These are phyloP conservation scores for Spinibarbus caldwelli DNA, from an alignment of 2,797 vertebrate genomes.

Conservation along the genomic window DNA sequence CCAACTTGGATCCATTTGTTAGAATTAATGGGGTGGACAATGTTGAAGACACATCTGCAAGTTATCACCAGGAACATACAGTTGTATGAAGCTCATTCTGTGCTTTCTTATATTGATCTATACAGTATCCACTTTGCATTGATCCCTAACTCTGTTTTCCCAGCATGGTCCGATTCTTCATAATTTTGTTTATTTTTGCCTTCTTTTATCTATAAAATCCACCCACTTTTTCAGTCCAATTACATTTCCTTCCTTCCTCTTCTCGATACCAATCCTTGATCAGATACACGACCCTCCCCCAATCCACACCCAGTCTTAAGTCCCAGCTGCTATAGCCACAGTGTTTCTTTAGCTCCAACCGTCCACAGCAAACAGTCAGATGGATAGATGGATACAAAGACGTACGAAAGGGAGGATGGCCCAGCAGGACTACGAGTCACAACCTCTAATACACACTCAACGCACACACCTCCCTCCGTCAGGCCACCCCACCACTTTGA, in stretches of 20 bases:
- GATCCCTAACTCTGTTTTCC: not conserved
- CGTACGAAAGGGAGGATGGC: not conserved
- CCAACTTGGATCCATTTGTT: not conserved
- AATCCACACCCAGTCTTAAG: not conserved
- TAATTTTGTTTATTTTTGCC: not conserved
- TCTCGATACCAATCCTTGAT: slow-evolving; percentile 17
- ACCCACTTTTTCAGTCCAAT: not conserved
- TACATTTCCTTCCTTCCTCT: slow-evolving; percentile 27
- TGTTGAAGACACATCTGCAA: not conserved
- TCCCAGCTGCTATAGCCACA: slow-evolving; percentile 33
- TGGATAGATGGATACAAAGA: slow-evolving; percentile 2
- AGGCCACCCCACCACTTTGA: slow-evolving; percentile 7
- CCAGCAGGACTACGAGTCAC: slow-evolving; percentile 39
- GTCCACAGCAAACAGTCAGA: slow-evolving; percentile 31
- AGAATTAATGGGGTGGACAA: not conserved
- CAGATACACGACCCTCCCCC: slow-evolving; percentile 9
- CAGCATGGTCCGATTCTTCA: not conserved
- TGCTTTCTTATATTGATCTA: not conserved
- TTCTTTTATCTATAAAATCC: not conserved
- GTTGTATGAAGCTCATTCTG: not conserved
- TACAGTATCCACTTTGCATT: not conserved
- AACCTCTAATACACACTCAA: slow-evolving; percentile 22
- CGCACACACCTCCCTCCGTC: slow-evolving; percentile 20
- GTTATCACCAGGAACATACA: not conserved
- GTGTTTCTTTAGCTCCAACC: slow-evolving; percentile 32